phyloP scores from a whole-genome alignment of 2,113 vertebrate species.

The Cyprinodon variegatus region DNA sequence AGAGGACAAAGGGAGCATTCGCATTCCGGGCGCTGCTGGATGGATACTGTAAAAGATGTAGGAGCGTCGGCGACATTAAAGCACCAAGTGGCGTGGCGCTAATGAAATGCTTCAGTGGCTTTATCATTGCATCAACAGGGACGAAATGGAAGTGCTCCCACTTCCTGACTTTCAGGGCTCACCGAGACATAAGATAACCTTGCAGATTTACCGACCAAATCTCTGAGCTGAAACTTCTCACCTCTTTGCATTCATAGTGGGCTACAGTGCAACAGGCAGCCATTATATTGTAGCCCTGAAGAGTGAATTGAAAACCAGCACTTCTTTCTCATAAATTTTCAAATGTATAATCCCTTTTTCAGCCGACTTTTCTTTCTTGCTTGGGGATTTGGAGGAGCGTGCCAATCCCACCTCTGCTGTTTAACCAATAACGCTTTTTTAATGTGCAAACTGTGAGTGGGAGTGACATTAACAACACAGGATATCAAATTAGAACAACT shows the following conservation, averaged over 20 bases:
- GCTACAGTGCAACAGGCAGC: constrained; percentile 42
- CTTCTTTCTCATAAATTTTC: constrained; percentile 48
- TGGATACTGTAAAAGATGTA: constrained; percentile 69
- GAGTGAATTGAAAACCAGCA: constrained; percentile 40
- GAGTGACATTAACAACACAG: constrained; percentile 44
- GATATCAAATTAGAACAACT: constrained; percentile 57
- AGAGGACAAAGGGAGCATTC: constrained; percentile 46
- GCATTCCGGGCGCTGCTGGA: constrained; percentile 54
- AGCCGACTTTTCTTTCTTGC: constrained; percentile 26
- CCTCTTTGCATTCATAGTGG: constrained; percentile 50
- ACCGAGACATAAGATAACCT: constrained; percentile 66
- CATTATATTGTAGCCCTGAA: constrained; percentile 51
- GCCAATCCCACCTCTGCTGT: constrained; percentile 22
- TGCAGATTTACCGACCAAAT: constrained; percentile 67
- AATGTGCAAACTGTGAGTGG: constrained; percentile 46
- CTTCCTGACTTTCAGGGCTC: constrained; percentile 69
- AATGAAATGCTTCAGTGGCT: constrained; percentile 75
- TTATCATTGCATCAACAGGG: constrained; percentile 71
- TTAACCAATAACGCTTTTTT: constrained; percentile 45
- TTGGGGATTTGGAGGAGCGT: constrained; percentile 14
- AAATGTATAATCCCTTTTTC: constrained; percentile 42
- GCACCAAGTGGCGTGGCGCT: constrained; percentile 52
- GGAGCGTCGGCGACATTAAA: constrained; percentile 68
- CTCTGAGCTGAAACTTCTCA: constrained; percentile 49
- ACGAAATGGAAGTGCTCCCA: constrained; percentile 60